A percentile compares a stretch with the other conserved stretches of the same genome.
These are phyloP conservation scores for Origma solitaria DNA, from an alignment of 2,113 vertebrate species.

Conservation along the genomic window DNA sequence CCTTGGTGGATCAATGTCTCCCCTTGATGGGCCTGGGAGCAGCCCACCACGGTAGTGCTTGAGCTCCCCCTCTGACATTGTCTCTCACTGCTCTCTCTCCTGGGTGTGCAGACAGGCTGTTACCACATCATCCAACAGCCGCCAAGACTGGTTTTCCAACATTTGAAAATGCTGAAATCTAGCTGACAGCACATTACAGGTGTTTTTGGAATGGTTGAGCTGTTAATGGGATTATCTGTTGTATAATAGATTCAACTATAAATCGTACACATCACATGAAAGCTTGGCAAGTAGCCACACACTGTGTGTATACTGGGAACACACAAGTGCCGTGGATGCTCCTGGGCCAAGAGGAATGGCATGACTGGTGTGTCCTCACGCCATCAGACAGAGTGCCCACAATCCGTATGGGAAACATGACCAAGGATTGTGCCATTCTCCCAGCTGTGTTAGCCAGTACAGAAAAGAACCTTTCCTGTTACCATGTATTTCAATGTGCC, in stretches of 20 bases:
- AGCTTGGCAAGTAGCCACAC: not conserved
- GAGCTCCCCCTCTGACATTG: not conserved
- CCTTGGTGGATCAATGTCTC: no score
- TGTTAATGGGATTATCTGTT: not conserved
- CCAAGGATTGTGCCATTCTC: not conserved
- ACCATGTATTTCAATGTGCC: not conserved
- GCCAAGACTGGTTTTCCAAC: not conserved
- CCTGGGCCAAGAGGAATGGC: not conserved
- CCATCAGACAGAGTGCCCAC: no score
- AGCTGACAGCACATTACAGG: not conserved
- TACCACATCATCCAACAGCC: not conserved
- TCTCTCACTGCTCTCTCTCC: not conserved
- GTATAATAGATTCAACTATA: not conserved
- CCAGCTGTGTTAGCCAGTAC: fast-evolving
- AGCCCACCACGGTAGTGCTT: no score
- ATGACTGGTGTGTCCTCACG: not conserved
- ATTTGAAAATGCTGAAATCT: not conserved
- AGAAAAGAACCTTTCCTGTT: not conserved
- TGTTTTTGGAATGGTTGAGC: not conserved
- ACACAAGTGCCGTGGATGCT: not conserved
- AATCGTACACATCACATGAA: not conserved
- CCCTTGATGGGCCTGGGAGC: not conserved
- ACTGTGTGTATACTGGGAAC: fast-evolving
- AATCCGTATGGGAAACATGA: not conserved
- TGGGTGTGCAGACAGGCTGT: not conserved